Conservation (phyloP, 2,888 invertebrate species). For the Heteromurus nitidus region DNA sequence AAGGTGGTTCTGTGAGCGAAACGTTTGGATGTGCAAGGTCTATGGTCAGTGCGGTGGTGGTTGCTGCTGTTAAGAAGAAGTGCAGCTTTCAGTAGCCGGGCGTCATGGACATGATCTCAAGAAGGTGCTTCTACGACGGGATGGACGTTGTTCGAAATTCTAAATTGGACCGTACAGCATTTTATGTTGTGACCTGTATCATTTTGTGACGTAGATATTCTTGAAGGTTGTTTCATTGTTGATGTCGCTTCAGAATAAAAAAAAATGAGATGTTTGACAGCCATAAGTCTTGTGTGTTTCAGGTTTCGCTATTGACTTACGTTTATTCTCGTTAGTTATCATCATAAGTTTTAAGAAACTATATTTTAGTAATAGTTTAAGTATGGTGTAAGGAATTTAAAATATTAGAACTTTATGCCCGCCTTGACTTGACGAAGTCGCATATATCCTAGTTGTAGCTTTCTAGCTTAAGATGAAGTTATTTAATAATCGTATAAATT, state of each 20-base stretch:
- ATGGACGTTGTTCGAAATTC: neutral
- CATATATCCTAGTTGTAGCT: no score
- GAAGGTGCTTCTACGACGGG: neutral
- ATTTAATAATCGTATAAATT: no score
- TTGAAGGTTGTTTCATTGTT: neutral
- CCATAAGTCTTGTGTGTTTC: no score
- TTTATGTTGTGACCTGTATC: neutral
- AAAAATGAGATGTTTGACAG: neutral
- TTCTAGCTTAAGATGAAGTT: no score
- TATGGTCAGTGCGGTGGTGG: constrained; percentile 72
- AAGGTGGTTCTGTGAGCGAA: constrained; percentile 73
- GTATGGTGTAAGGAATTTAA: no score
- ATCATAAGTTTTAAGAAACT: no score
- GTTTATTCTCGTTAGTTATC: no score
- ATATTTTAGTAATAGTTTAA: no score
- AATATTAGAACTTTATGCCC: no score
- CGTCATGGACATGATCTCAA: constrained; percentile 13
- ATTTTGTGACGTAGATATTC: neutral
- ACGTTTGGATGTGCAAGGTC: constrained; percentile 73
- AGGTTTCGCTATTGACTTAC: no score
- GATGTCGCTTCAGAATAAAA: neutral
- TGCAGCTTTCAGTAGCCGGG: neutral
- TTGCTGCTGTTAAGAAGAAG: constrained; percentile 37
- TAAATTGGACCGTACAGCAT: neutral
- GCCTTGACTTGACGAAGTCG: no score